A percentile compares a stretch with the other conserved stretches of the same genome.
Evolutionary conservation across 2,797 vertebrate species (phyloP).

Genomic region (Aselliscus stoliczkanus): DNA sequence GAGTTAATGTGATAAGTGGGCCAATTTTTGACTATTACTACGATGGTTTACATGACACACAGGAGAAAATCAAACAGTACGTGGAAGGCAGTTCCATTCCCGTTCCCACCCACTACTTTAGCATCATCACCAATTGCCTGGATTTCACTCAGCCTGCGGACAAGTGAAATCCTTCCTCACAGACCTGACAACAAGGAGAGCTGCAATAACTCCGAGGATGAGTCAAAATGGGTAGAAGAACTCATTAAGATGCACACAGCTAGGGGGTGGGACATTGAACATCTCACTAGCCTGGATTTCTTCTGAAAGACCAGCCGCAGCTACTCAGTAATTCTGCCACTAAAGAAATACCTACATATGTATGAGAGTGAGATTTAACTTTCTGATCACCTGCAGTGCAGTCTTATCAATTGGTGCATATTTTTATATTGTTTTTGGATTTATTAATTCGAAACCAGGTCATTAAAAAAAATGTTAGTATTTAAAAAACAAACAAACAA

Average conservation of each 20-base stretch:
- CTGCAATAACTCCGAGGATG: constrained; percentile 92
- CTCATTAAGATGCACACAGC: constrained; percentile 97
- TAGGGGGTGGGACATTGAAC: constrained; percentile 93
- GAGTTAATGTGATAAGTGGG: constrained; percentile 93
- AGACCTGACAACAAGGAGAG: constrained; percentile 92
- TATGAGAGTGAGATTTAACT: constrained; percentile 97
- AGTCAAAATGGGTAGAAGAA: constrained; percentile 96
- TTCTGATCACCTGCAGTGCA: constrained; percentile 64
- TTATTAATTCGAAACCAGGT: constrained; percentile 89
- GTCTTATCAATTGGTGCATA: constrained; percentile 89
- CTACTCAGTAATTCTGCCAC: constrained; percentile 92
- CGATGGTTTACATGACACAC: constrained; percentile 91
- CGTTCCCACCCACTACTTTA: constrained; percentile 94
- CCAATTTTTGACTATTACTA: constrained; percentile 96
- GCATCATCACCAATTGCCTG: constrained; percentile 94
- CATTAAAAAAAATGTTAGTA: constrained; percentile 86
- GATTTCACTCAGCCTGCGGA: constrained; percentile 92
- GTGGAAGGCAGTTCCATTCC: constrained; percentile 87
- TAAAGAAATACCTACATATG: constrained; percentile 97
- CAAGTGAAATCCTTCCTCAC: constrained; percentile 93
- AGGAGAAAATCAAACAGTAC: constrained; percentile 94
- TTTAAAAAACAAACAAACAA: no score
- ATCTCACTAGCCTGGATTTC: constrained; percentile 94
- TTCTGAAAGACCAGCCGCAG: constrained; percentile 92
- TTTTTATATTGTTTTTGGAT: constrained; percentile 92